Evolutionary conservation across 64 coral and sea anemone species (phyloP).

Genomic region (Catalaphyllia jardinei): DNA sequence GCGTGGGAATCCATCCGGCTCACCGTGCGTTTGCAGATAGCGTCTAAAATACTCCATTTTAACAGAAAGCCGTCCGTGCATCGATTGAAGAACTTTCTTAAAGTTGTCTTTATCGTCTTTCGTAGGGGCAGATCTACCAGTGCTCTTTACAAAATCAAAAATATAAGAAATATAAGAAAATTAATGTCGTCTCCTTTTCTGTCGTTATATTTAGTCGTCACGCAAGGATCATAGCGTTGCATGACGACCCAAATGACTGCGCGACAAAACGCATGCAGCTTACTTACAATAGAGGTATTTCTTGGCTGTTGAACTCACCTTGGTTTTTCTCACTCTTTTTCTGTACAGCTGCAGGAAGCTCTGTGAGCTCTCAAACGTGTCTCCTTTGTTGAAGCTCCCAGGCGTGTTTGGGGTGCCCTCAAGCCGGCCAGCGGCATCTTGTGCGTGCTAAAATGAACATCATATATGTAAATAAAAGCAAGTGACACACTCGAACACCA

Average conservation of each 20-base stretch:
- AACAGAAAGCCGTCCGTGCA: conserved; percentile 76
- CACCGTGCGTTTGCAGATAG: conserved; percentile 81
- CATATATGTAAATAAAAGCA: too few species aligned
- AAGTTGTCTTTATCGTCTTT: conserved; percentile 91
- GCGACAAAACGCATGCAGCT: not conserved
- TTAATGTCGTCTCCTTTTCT: too few species aligned
- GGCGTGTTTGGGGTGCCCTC: conserved; percentile 69
- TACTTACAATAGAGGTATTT: too few species aligned
- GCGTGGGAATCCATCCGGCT: conserved; percentile 75
- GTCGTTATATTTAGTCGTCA: too few species aligned
- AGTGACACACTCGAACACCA: too few species aligned
- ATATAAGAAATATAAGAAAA: not conserved
- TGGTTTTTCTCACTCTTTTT: conserved; percentile 45
- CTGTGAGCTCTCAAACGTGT: conserved; percentile 57
- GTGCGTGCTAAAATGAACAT: conserved; percentile 12
- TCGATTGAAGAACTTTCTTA: conserved; percentile 77
- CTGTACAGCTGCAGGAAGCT: conserved; percentile 73
- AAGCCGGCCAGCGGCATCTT: conserved; percentile 34
- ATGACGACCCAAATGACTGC: too few species aligned
- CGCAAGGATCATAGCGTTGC: not conserved
- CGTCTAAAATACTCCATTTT: conserved; percentile 93
- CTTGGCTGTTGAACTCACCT: not conserved
- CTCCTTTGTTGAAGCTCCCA: conserved; percentile 39
- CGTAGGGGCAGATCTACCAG: conserved; percentile 69
- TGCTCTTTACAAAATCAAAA: conserved; percentile 52